Evolutionary conservation across 2,888 invertebrate species (phyloP).

Genomic region (Mycogona germanica): DNA sequence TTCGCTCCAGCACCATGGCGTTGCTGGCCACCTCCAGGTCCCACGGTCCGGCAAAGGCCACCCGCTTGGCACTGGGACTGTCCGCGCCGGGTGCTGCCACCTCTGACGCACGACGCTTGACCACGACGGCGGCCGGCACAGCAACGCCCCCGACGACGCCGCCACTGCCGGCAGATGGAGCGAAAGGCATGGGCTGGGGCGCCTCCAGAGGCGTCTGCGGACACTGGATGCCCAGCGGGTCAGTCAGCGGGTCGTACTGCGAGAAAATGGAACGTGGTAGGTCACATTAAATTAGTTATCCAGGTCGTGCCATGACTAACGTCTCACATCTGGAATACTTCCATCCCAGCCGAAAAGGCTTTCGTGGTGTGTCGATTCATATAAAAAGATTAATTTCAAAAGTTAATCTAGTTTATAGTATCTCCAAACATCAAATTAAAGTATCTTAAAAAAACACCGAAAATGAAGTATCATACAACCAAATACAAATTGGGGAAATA

Average conservation of each 20-base stretch:
- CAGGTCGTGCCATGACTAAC: neutral
- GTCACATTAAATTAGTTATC: neutral
- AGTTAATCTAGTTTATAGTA: too few relatives aligned
- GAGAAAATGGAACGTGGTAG: neutral
- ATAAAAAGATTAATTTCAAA: too few relatives aligned
- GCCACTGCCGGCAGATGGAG: too few relatives aligned
- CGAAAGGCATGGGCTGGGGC: slow-evolving; percentile 29
- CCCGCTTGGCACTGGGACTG: slow-evolving; percentile 42
- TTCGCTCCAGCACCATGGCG: slow-evolving; percentile 75
- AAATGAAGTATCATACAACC: too few relatives aligned
- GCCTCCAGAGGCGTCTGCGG: slow-evolving; percentile 25
- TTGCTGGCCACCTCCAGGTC: slow-evolving; percentile 88
- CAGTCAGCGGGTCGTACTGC: slow-evolving; percentile 78
- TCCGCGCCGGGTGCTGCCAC: slow-evolving; percentile 44
- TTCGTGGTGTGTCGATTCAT: too few relatives aligned
- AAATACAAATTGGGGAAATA: too few relatives aligned
- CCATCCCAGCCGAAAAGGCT: neutral
- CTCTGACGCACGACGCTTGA: slow-evolving; percentile 65
- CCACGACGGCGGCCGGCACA: slow-evolving; percentile 32
- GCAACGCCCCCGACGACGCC: too few relatives aligned
- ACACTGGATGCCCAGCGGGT: slow-evolving; percentile 69
- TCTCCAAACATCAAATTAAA: too few relatives aligned
- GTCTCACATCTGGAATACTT: neutral
- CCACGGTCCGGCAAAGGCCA: slow-evolving; percentile 61
- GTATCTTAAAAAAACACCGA: too few relatives aligned